Evolutionary conservation across 1,140 invertebrate species (phyloP).

Genomic region (Meloidogyne floridensis): DNA sequence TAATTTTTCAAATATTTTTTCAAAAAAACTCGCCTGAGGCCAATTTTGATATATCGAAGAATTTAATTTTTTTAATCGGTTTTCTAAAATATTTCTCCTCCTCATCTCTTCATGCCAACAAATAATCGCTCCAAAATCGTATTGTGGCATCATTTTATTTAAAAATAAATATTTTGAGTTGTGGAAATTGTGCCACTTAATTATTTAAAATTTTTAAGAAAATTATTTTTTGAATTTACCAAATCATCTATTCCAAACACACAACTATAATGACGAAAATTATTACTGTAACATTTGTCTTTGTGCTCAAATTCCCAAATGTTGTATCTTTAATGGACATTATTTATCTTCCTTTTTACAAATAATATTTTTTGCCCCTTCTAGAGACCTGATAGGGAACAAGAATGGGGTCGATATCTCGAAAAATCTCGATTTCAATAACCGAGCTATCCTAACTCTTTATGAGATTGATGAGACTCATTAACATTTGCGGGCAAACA

Average conservation of each 20-base stretch:
- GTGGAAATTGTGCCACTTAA: not conserved
- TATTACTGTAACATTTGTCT: conserved; percentile 32
- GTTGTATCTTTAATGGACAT: conserved; percentile 6
- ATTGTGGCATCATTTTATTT: conserved; percentile 67
- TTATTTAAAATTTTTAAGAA: not conserved
- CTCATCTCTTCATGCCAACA: conserved; percentile 36
- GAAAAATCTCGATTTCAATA: too few species aligned
- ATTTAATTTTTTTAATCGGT: not conserved
- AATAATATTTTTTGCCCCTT: not conserved
- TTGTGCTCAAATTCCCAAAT: not conserved
- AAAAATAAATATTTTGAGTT: conserved; percentile 69
- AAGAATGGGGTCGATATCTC: too few species aligned
- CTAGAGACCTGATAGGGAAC: not conserved
- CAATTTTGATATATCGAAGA: not conserved
- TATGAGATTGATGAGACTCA: too few species aligned
- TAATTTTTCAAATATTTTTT: not conserved
- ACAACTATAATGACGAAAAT: conserved; percentile 47
- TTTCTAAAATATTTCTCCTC: not conserved
- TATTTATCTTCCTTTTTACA: not conserved
- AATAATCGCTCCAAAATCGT: not conserved
- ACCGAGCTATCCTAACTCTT: not conserved
- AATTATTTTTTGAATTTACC: not conserved
- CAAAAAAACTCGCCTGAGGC: not conserved
- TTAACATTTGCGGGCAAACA: too few species aligned
- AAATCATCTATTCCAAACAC: conserved; percentile 31